These are phyloP conservation scores for Sylvia atricapilla DNA, from an alignment of 2,113 vertebrate species.

Conservation along the genomic window DNA sequence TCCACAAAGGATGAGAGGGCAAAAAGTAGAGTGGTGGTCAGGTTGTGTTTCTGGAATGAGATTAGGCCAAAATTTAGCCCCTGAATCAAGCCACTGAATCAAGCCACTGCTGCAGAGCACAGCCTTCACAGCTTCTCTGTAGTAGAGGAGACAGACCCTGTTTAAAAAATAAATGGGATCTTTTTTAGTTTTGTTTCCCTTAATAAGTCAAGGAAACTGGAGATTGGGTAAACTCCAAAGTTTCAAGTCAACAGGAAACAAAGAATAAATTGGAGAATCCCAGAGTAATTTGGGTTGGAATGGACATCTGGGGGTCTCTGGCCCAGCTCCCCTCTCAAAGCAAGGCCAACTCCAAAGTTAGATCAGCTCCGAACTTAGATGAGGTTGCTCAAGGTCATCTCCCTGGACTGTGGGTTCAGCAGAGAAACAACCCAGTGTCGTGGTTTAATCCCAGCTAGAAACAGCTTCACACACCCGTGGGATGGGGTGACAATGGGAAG, in stretches of 20 bases:
- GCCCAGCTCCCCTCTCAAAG: background rate
- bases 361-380: background rate
- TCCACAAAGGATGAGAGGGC: background rate
- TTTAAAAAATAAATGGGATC: rapidly evolving
- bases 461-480: background rate
- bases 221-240: background rate
- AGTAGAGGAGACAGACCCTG: background rate
- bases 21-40: background rate
- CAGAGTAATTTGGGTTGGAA: background rate
- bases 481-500: background rate
- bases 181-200: background rate
- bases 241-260: background rate
- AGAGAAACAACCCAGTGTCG: background rate
- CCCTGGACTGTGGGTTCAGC: background rate
- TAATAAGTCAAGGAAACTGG: background rate
- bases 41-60: background rate
- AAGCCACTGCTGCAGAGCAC: background rate
- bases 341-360: background rate
- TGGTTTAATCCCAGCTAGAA: background rate
- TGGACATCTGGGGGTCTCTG: background rate
- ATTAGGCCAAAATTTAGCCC: background rate
- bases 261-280: background rate
- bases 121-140: background rate
- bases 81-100: background rate
- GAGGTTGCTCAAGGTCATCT: background rate